These are phyloP conservation scores for Antechinus stuartii DNA, from an alignment of 2,113 vertebrate species.

Conservation along the genomic window DNA sequence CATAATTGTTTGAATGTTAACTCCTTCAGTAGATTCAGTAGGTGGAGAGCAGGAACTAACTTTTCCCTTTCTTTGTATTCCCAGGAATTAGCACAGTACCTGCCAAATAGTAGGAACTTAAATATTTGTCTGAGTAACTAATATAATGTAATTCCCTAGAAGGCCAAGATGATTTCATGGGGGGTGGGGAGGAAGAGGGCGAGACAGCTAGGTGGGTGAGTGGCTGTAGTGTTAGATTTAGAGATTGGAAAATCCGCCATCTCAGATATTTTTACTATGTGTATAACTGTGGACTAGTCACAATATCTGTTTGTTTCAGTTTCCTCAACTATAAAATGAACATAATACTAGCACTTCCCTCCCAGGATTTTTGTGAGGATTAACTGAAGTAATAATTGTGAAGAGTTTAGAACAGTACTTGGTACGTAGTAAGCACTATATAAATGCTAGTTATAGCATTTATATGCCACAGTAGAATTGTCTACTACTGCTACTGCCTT, in stretches of 20 bases:
- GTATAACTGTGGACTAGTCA: neutral
- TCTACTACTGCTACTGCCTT: neutral
- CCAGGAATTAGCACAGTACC: neutral
- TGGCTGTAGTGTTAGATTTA: neutral
- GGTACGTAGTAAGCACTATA: neutral
- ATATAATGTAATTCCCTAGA: neutral
- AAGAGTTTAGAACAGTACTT: neutral
- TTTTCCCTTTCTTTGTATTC: neutral
- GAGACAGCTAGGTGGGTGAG: too few species aligned
- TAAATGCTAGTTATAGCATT: neutral
- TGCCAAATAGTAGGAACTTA: neutral
- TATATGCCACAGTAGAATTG: too few species aligned
- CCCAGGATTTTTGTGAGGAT: neutral
- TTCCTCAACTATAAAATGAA: neutral
- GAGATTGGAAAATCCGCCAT: neutral
- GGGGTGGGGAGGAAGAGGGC: too few species aligned
- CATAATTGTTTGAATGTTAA: too few species aligned
- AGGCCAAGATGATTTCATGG: neutral
- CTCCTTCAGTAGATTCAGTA: too few species aligned
- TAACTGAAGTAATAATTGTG: neutral
- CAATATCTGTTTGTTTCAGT: neutral
- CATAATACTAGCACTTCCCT: neutral
- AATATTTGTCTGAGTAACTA: neutral
- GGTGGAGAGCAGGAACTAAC: too few species aligned
- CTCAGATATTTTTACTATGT: neutral